phyloP scores from a whole-genome alignment of 2,888 invertebrate genomes.

The Caenorhabditis sp. region DNA sequence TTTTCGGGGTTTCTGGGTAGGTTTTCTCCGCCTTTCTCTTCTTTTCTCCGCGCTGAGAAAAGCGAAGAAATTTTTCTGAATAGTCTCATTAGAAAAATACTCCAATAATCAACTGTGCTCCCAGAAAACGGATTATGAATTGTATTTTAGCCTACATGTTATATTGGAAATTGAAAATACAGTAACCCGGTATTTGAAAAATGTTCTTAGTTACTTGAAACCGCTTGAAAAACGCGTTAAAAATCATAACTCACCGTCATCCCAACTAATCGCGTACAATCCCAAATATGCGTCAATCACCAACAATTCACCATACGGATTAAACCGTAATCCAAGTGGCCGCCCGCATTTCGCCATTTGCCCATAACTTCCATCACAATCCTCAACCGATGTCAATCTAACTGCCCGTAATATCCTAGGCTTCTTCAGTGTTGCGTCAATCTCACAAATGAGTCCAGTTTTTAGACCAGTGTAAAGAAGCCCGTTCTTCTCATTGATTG shows the following conservation, averaged over 20 bases:
- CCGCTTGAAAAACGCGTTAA: too few species aligned
- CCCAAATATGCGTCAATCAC: slow-evolving; percentile 58
- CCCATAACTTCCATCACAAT: slow-evolving; percentile 52
- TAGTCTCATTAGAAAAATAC: too few species aligned
- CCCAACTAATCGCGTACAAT: slow-evolving; percentile 45
- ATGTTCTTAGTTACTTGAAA: too few species aligned
- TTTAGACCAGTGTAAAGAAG: slow-evolving; percentile 46
- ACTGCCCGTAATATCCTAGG: slow-evolving; percentile 5
- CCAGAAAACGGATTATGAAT: too few species aligned
- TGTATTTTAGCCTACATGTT: too few species aligned
- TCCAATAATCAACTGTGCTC: too few species aligned
- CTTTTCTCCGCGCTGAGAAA: too few species aligned
- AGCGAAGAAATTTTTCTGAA: too few species aligned
- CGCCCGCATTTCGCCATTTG: slow-evolving; percentile 47
- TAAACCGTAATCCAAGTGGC: slow-evolving; percentile 52
- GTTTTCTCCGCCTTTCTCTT: too few species aligned
- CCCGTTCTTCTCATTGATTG: slow-evolving; percentile 33
- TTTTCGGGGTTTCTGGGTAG: too few species aligned
- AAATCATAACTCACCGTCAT: slow-evolving; percentile 25
- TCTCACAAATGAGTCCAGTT: slow-evolving; percentile 52
- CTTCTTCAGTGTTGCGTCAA: slow-evolving; percentile 24
- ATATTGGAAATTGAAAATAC: too few species aligned
- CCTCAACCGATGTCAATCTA: slow-evolving; percentile 9
- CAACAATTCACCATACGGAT: slow-evolving; percentile 37
- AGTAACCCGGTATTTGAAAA: too few species aligned